These are phyloP conservation scores for Probosciger aterrimus DNA, from an alignment of 2,113 vertebrate species.

Conservation along the genomic window DNA sequence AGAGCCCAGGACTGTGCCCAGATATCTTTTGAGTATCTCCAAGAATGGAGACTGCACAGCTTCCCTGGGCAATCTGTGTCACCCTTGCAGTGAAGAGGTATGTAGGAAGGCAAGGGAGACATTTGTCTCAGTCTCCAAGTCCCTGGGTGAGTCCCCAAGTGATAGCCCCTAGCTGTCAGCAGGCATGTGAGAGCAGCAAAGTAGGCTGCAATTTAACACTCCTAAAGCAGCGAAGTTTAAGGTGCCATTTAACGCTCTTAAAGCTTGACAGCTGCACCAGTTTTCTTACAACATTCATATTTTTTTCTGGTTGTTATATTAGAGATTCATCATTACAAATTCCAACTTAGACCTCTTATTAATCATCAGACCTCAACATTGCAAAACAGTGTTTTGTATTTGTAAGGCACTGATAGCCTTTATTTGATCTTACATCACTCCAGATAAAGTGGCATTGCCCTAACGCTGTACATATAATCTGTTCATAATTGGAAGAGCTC, in stretches of 20 bases:
- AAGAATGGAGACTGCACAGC: neutral
- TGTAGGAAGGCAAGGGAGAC: fast-evolving
- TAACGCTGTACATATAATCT: neutral
- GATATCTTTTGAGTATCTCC: neutral
- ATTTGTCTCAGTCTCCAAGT: neutral
- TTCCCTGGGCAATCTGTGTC: neutral
- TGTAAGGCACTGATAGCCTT: neutral
- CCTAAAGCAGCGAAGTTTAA: neutral
- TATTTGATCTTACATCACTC: neutral
- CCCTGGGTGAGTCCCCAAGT: neutral
- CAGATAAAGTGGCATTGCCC: neutral
- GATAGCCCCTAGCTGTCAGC: neutral
- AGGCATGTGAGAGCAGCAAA: neutral
- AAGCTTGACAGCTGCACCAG: fast-evolving
- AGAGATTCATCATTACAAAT: neutral
- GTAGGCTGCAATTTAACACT: neutral
- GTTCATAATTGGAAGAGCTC: neutral
- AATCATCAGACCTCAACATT: neutral
- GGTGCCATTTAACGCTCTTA: neutral
- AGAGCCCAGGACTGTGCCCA: neutral
- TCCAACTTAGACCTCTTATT: neutral
- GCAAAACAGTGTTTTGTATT: neutral
- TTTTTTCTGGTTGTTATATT: neutral
- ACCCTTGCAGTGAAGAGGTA: fast-evolving
- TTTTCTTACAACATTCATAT: fast-evolving